Conservation (phyloP, 2,113 vertebrate genomes). For the Misgurnus anguillicaudatus region DNA sequence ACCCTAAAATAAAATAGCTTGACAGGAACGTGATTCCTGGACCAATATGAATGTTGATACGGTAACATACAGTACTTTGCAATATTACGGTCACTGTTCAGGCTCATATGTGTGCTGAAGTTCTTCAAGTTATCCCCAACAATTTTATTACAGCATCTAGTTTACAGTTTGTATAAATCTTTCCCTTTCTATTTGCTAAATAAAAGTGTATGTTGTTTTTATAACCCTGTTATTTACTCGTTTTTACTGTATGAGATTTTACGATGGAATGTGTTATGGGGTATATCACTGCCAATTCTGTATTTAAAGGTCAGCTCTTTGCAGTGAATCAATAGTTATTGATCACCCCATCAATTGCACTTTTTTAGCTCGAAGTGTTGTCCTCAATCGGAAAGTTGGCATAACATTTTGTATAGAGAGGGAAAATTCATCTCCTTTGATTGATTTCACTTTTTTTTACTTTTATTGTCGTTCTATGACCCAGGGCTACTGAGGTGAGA, state of each 20-base stretch:
- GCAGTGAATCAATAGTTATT: constrained; percentile 36
- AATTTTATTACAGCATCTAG: constrained; percentile 66
- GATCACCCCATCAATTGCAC: constrained; percentile 27
- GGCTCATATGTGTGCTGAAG: constrained; percentile 57
- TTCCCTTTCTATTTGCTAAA: constrained; percentile 73
- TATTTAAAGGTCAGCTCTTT: constrained; percentile 41
- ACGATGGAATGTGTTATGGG: neutral
- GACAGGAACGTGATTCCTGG: neutral
- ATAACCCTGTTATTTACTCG: constrained; percentile 30
- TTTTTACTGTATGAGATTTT: neutral
- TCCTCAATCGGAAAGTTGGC: constrained; percentile 13
- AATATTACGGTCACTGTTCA: constrained; percentile 4
- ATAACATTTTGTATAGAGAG: constrained; percentile 14
- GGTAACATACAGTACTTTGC: neutral
- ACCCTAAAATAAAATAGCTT: neutral
- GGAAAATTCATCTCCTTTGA: neutral
- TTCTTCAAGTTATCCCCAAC: constrained; percentile 66
- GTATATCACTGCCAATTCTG: constrained; percentile 1
- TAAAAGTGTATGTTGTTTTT: constrained; percentile 72
- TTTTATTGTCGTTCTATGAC: constrained; percentile 2
- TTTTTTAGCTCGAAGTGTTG: constrained; percentile 22
- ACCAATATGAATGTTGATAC: neutral
- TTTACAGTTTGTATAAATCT: constrained; percentile 74
- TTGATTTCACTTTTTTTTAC: constrained; percentile 1
- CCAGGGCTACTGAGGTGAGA: neutral